These are phyloP conservation scores for Amblyraja radiata DNA, from an alignment of 2,797 vertebrate genomes.

Conservation along the genomic window DNA sequence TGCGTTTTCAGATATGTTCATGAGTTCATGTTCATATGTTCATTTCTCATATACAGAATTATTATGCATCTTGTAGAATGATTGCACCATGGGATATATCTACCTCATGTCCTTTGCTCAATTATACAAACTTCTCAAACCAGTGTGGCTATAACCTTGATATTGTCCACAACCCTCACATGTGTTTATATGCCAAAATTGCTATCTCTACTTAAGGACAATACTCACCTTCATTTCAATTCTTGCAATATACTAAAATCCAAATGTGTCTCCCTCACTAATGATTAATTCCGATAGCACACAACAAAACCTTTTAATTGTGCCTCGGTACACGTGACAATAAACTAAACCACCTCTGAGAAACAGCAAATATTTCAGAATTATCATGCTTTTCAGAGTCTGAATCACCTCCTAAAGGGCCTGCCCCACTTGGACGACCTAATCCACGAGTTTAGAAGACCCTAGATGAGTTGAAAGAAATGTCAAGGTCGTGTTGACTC, in stretches of 20 bases:
- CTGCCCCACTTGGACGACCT: no score
- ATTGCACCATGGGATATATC: no score
- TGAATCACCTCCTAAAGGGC: no score
- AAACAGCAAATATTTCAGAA: neutral
- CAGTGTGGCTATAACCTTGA: neutral
- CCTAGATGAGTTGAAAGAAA: no score
- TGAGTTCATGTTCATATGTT: no score
- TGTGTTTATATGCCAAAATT: neutral
- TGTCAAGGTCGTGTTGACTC: no score
- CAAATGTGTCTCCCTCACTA: neutral
- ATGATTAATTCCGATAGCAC: neutral
- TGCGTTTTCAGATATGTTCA: no score
- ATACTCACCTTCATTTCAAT: neutral
- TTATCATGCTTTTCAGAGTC: neutral
- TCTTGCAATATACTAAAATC: neutral
- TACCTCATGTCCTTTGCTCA: neutral
- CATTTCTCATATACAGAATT: no score
- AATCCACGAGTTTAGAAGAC: no score
- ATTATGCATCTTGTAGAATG: no score
- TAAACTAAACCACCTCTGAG: neutral
- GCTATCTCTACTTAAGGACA: neutral
- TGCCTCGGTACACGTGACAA: no score
- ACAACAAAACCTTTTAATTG: no score
- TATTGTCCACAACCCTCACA: neutral
- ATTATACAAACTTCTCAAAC: neutral